Evolutionary conservation across 2,797 vertebrate genomes (phyloP), one percentile per base, ranked within the genome.

Genomic region (Eurystomus glaucurus): DNA sequence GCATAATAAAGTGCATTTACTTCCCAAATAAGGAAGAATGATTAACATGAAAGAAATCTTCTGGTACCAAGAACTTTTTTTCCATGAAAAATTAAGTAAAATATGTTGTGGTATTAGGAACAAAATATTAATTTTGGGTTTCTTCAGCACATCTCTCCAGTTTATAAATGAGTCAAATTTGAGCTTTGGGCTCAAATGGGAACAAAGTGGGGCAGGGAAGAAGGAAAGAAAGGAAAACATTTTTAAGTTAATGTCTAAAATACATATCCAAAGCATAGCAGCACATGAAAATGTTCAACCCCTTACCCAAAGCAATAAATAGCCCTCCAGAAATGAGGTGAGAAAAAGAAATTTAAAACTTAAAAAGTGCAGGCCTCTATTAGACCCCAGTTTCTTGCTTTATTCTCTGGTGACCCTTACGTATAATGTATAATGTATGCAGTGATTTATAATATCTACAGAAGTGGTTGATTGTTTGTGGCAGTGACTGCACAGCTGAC

Each of bases 351-450:
- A 61, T 33, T 20, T 35, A 71, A 54, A 25, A 19, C 54, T 72
- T 61, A 58, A 37, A 10, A 18, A 46, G 6, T 28, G 2, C 7
- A 29, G 13, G 8, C 22, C 20, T 65, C 46, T 25, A 14, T 41
- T 28, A 71, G 46, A 37, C 31, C 11, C 35, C 22, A 13, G 16
- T 21, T n/a, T 33, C n/a, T 51, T 26, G 6, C 29, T 58, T 87
- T 52, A 21, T 29, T 54, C 52, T 50, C 41, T 21, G 41, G 16
- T 14, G 23, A n/a, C 54, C 7, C 14, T 54, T 28, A 23, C 21
- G 37, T 26, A 3, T 14, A 62, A 43, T 14, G 16, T 5, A 25
- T 76, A 33, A 11, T 1, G 9, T 4, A 26, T 0, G 2, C 33
- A n/a, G 26, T 4, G 43, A 43, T 45, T 18, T 39, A 25, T 52